Conservation (phyloP, 2,113 vertebrate species). For the Naja naja region DNA sequence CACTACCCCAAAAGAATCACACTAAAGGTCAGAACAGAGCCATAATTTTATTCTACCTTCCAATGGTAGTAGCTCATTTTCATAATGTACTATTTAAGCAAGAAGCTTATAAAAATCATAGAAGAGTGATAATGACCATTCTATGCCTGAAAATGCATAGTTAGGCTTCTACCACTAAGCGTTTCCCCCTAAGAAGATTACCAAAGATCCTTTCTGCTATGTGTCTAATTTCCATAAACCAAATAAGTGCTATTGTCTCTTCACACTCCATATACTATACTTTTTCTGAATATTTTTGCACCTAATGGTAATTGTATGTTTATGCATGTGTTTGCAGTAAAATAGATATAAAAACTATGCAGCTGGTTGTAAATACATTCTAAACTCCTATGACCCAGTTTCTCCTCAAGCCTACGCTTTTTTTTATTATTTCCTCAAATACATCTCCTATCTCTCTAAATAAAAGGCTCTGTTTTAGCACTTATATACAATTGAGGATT, state of each 20-base stretch:
- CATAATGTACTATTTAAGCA: slow-evolving; percentile 65
- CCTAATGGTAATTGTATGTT: slow-evolving; percentile 3
- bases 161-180: slow-evolving; percentile 49
- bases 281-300: slow-evolving; percentile 27
- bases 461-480: background rate
- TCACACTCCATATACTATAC: slow-evolving; percentile 14
- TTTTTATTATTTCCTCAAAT: background rate
- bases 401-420: background rate
- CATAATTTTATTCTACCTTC: slow-evolving; percentile 58
- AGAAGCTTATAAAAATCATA: slow-evolving; percentile 56
- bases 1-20: slow-evolving; percentile 59
- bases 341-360: slow-evolving; percentile 2
- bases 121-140: slow-evolving; percentile 64
- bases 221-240: slow-evolving; percentile 56
- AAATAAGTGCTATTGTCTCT: slow-evolving; percentile 53
- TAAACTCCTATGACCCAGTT: background rate
- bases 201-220: slow-evolving; percentile 50
- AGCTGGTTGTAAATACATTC: background rate
- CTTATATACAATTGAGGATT: background rate
- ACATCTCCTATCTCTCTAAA: background rate
- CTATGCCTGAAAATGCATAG: slow-evolving; percentile 56
- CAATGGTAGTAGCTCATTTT: slow-evolving; percentile 65
- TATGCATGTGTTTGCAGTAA: background rate
- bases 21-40: slow-evolving; percentile 52
- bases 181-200: slow-evolving; percentile 62